These are phyloP conservation scores for Congeria kusceri DNA, from an alignment of 2,888 invertebrate species.

Conservation along the genomic window DNA sequence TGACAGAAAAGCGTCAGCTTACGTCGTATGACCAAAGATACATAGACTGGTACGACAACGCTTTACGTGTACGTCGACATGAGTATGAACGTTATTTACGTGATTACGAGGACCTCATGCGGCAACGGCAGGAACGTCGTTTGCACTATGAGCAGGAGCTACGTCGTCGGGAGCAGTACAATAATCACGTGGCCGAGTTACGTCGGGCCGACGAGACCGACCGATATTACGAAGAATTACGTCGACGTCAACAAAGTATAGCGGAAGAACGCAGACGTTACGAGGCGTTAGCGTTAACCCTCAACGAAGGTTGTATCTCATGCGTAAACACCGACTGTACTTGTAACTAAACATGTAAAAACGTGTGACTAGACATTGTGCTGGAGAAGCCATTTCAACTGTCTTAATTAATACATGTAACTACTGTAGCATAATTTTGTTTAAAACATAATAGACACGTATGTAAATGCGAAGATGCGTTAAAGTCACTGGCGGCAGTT, in stretches of 20 bases:
- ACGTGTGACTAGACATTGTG: too few species aligned
- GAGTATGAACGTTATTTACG: constrained; percentile 55
- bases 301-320: constrained; percentile 44
- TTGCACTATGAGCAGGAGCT: constrained; percentile 47
- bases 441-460: too few species aligned
- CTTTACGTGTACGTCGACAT: constrained; percentile 35
- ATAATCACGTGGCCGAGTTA: constrained; percentile 34
- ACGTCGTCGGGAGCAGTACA: constrained; percentile 39
- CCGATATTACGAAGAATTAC: constrained; percentile 33
- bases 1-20: constrained; percentile 59
- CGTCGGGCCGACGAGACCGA: constrained; percentile 2
- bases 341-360: too few species aligned
- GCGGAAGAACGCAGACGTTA: constrained; percentile 26
- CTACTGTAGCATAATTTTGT: too few species aligned
- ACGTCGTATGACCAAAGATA: constrained; percentile 16
- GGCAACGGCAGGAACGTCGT: constrained; percentile 33
- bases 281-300: constrained; percentile 42
- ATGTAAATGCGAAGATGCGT: too few species aligned
- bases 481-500: too few species aligned
- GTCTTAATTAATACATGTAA: too few species aligned
- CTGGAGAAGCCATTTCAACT: too few species aligned
- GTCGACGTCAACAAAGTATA: constrained; percentile 28
- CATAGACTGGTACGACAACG: constrained; percentile 29
- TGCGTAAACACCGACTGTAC: too few species aligned
- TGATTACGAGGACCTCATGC: constrained; percentile 25